phyloP scores from a whole-genome alignment of 2,888 invertebrate species.

The Pristionchus fissidentatus region DNA sequence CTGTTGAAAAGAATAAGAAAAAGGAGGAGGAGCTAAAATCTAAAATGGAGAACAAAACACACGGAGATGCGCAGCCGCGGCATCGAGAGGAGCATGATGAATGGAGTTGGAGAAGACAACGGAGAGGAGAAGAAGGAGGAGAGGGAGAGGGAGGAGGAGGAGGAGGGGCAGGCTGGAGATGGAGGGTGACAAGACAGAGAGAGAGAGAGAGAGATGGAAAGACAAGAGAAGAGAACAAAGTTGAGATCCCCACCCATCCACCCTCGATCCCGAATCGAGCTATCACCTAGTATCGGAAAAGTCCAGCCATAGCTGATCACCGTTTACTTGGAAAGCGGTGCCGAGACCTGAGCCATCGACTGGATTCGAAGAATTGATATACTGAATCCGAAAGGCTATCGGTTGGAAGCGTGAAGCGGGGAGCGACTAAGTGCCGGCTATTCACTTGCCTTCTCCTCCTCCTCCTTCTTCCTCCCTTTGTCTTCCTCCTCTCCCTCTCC shows the following conservation, averaged over 20 bases:
- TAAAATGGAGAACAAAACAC: constrained; percentile 12
- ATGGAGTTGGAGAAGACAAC: not conserved
- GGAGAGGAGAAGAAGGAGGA: constrained; percentile 35
- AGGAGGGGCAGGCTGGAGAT: too few species aligned
- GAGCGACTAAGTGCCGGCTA: constrained; percentile 26
- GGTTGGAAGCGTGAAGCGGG: constrained; percentile 30
- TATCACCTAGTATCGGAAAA: too few species aligned
- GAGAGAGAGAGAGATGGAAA: too few species aligned
- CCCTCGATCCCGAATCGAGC: too few species aligned
- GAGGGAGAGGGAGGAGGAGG: not conserved
- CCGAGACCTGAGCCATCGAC: too few species aligned
- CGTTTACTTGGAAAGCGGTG: too few species aligned
- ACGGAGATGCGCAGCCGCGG: not conserved
- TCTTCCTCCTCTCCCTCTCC: not conserved
- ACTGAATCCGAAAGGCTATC: too few species aligned
- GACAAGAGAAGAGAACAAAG: too few species aligned
- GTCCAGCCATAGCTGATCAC: too few species aligned
- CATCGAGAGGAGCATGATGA: constrained; percentile 12
- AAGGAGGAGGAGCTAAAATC: not conserved
- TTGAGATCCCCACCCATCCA: too few species aligned
- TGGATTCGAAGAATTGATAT: too few species aligned
- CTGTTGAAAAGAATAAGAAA: not conserved
- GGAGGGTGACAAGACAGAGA: too few species aligned
- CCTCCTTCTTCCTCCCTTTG: not conserved
- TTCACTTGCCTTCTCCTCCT: not conserved